Evolutionary conservation across 2,113 vertebrate species (phyloP).

Genomic region (Leptosomus discolor): DNA sequence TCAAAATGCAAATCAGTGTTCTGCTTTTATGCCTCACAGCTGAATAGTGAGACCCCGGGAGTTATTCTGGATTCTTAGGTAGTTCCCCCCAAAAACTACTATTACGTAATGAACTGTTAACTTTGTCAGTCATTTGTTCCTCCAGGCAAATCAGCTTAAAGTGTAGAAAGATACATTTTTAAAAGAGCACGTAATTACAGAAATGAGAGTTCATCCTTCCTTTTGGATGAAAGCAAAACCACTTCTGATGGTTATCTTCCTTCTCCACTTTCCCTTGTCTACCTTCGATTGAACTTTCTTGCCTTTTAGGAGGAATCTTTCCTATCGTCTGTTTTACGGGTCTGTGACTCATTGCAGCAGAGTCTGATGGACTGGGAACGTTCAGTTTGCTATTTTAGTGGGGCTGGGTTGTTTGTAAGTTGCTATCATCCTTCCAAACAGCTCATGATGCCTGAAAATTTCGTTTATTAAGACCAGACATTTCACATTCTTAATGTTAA

Average conservation of each 20-base stretch:
- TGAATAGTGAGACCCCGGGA: not conserved
- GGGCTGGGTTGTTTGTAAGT: not conserved
- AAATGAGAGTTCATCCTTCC: not conserved
- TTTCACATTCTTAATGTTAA: slow-evolving; percentile 51
- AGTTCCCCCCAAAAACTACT: slow-evolving; percentile 8
- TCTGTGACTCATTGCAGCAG: not conserved
- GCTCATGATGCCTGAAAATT: not conserved
- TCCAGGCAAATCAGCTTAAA: slow-evolving; percentile 6
- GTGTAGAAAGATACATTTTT: not conserved
- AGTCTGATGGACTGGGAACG: not conserved
- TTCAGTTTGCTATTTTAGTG: not conserved
- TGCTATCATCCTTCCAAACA: slow-evolving; percentile 14
- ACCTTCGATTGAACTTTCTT: not conserved
- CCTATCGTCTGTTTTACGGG: fast-evolving
- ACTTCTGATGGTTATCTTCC: not conserved
- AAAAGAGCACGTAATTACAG: not conserved
- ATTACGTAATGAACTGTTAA: slow-evolving; percentile 61
- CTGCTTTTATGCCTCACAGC: not conserved
- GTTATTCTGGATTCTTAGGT: slow-evolving; percentile 32
- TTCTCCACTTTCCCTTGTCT: not conserved
- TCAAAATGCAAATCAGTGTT: not conserved
- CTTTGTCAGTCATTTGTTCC: slow-evolving; percentile 49
- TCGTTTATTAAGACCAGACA: slow-evolving; percentile 57
- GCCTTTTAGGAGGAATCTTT: not conserved
- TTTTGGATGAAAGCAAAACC: not conserved